phyloP scores from a whole-genome alignment of 1,140 invertebrate genomes.

The Pseudomyrmex gracilis region DNA sequence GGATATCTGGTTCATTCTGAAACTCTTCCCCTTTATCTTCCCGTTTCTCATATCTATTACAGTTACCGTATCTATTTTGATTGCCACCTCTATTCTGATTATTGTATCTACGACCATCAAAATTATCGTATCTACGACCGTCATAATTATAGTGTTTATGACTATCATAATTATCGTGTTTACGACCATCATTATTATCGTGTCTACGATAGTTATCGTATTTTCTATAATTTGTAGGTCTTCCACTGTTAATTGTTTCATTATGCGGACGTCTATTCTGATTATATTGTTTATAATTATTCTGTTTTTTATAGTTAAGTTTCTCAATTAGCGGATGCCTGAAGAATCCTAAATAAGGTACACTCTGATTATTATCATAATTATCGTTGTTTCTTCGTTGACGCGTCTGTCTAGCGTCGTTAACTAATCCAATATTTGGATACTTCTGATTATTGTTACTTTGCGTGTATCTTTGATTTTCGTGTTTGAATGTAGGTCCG shows the following conservation, averaged over 20 bases:
- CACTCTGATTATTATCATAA: too few species aligned
- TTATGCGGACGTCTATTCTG: background rate
- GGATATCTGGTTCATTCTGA: background rate
- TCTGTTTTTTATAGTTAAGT: too few species aligned
- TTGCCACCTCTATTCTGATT: background rate
- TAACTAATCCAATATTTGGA: too few species aligned
- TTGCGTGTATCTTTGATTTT: too few species aligned
- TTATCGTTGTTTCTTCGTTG: too few species aligned
- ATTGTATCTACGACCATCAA: background rate
- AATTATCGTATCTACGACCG: background rate
- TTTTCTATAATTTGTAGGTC: background rate
- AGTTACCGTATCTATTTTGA: slow-evolving; percentile 21
- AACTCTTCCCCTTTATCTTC: slow-evolving; percentile 11
- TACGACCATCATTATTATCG: background rate
- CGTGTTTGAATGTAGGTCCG: background rate
- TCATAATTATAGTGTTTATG: background rate
- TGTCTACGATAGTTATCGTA: slow-evolving; percentile 4
- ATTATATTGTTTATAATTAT: slow-evolving; percentile 13
- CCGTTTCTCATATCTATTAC: slow-evolving; percentile 10
- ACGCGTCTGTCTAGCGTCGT: too few species aligned
- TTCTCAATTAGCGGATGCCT: too few species aligned
- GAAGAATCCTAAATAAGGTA: too few species aligned
- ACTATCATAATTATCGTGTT: background rate
- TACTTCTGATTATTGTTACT: too few species aligned
- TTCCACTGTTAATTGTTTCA: background rate